Conservation (phyloP, 2,888 invertebrate species). For the Prosapia bicincta region DNA sequence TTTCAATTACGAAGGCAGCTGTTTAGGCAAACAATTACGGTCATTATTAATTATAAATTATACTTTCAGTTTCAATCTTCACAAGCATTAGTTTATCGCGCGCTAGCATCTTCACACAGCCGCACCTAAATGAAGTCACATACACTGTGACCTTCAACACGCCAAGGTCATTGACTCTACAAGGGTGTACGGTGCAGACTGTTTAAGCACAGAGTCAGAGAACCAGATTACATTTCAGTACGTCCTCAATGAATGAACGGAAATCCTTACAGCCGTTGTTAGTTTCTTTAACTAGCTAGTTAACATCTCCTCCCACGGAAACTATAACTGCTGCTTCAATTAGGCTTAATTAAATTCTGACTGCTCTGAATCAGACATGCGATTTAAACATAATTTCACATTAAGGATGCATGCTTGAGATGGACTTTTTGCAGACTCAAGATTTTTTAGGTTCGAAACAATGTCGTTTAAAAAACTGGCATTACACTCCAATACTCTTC, state of each 20-base stretch:
- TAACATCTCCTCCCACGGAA: not conserved
- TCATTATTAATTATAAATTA: too few relatives aligned
- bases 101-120: not conserved
- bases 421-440: too few relatives aligned
- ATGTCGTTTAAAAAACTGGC: too few relatives aligned
- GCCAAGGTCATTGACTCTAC: not conserved
- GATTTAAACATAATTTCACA: too few relatives aligned
- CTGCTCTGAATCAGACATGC: not conserved
- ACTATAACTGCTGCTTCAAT: not conserved
- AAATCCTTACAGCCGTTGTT: not conserved
- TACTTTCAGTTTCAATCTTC: not conserved
- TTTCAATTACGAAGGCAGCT: too few relatives aligned
- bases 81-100: not conserved
- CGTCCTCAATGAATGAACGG: not conserved
- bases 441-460: too few relatives aligned
- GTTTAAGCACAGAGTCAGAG: not conserved
- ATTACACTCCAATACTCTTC: too few relatives aligned
- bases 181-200: not conserved
- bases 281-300: not conserved
- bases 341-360: not conserved
- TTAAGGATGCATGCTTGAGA: too few relatives aligned
- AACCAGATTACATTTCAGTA: not conserved
- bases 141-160: not conserved
- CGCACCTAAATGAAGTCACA: not conserved
- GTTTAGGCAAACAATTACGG: too few relatives aligned